Base-by-base conservation (phyloP, 2,888 invertebrate genomes). In the Heteromurus nitidus region DNA sequence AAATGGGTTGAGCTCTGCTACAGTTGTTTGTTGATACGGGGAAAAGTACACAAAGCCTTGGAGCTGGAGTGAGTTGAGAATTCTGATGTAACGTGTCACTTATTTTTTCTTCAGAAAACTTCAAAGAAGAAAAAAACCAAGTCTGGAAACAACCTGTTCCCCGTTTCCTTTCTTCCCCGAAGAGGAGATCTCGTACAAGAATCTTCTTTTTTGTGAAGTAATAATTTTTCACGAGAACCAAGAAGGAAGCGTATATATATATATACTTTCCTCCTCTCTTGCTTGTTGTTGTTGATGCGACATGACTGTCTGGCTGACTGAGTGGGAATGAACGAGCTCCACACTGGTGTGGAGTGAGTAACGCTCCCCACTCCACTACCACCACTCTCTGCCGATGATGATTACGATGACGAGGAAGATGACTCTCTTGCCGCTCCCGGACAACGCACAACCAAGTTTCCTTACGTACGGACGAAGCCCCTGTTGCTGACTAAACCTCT, bases 321-420 rank as follows among this genome's bases (percentile, higher is more conserved):
- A 50, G 44, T 20, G 53, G 28, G 80, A 60, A 76, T 28, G 67
- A 42, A 64, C 36, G 44, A 36, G 80, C 60, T n/a, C n/a, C n/a
- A n/a, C n/a, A n/a, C n/a, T n/a, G 67, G 80, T 69, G 80, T 31
- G 69, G 77, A 62, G 76, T 79, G 80, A 80, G 80, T 80, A 80
- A 80, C 80, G 80, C 80, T 80, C 72, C 80, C 58, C n/a, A n/a
- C n/a, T n/a, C n/a, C n/a, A n/a, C 60, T 67, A 53, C n/a, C n/a
- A n/a, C n/a, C n/a, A n/a, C n/a, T n/a, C n/a, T n/a, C n/a, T n/a
- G n/a, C n/a, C n/a, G n/a, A n/a, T n/a, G n/a, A n/a, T n/a, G n/a
- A n/a, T n/a, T n/a, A 31, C 28, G 47, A 69, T 16, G 50, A 55
- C 47, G 55, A 80, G 55, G 72, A 72, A 67, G 80, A 80, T 67